Conservation (phyloP, 2,888 invertebrate genomes). For the Metalampra italica region DNA sequence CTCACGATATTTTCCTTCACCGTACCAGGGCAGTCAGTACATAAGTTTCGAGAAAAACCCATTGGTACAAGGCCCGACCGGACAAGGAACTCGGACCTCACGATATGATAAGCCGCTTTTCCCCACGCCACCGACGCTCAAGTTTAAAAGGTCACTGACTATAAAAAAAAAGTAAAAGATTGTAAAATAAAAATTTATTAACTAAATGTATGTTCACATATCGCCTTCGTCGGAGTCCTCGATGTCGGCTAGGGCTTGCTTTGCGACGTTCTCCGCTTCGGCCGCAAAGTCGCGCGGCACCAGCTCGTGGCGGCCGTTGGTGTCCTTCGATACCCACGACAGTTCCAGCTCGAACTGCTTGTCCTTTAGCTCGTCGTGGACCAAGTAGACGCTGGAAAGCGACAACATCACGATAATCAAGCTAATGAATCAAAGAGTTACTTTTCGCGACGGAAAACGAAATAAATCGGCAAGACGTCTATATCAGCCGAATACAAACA, state of each 20-base stretch:
- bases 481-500: no score
- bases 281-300: slow-evolving; percentile 87
- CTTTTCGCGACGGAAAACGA: no score
- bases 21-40: no score
- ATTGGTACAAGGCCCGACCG: no score
- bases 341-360: slow-evolving; percentile 97
- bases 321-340: slow-evolving; percentile 93
- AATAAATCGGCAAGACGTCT: no score
- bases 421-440: no score
- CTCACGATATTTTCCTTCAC: no score
- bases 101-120: no score
- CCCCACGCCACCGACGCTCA: no score
- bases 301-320: slow-evolving; percentile 87
- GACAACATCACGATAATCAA: not conserved
- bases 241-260: slow-evolving; percentile 91
- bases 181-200: slow-evolving; percentile 55
- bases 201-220: slow-evolving; percentile 73
- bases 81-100: no score
- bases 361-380: slow-evolving; percentile 96
- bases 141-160: not conserved
- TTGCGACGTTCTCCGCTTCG: slow-evolving; percentile 93
- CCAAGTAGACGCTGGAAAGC: slow-evolving; percentile 86
- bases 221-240: slow-evolving; percentile 90
- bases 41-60: no score
- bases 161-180: slow-evolving; percentile 16